Conservation (phyloP, 1,140 invertebrate species). For the Brachionus angularis region DNA sequence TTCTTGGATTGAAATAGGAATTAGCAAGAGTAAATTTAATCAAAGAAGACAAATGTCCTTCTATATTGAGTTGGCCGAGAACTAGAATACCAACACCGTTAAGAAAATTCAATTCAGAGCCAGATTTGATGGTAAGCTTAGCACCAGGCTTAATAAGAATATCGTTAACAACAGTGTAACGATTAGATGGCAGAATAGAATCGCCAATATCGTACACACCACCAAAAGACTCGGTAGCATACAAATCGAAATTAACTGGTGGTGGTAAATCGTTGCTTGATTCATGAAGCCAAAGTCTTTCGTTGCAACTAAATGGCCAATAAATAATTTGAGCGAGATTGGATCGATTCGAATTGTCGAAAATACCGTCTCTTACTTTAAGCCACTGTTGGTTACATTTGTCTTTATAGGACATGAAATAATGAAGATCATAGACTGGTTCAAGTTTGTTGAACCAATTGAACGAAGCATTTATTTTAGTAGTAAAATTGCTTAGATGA, state of each 20-base stretch:
- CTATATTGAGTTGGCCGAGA: slow-evolving; percentile 22
- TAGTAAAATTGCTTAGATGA: background rate
- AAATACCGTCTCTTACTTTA: slow-evolving; percentile 10
- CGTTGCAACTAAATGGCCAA: slow-evolving; percentile 34
- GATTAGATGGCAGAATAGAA: background rate
- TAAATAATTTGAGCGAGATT: slow-evolving; percentile 42
- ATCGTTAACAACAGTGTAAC: slow-evolving; percentile 35
- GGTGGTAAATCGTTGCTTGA: slow-evolving; percentile 13
- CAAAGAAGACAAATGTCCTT: slow-evolving; percentile 10
- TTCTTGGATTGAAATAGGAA: background rate
- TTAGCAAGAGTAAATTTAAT: background rate
- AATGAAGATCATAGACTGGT: slow-evolving; percentile 20
- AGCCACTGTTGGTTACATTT: slow-evolving; percentile 35
- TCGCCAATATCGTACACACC: slow-evolving; percentile 25
- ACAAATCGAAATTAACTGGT: slow-evolving; percentile 22
- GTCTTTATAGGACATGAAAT: slow-evolving; percentile 31
- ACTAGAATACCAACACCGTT: slow-evolving; percentile 44
- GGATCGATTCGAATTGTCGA: slow-evolving; percentile 32
- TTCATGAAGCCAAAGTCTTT: background rate
- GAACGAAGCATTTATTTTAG: slow-evolving; percentile 5
- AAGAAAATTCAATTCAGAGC: slow-evolving; percentile 15
- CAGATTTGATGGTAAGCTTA: slow-evolving; percentile 27
- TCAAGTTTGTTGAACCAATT: slow-evolving; percentile 26
- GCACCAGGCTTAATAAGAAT: slow-evolving; percentile 39
- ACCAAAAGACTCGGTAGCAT: background rate